Evolutionary conservation across 2,888 invertebrate genomes (phyloP).

Genomic region (Frankliniella fusca): DNA sequence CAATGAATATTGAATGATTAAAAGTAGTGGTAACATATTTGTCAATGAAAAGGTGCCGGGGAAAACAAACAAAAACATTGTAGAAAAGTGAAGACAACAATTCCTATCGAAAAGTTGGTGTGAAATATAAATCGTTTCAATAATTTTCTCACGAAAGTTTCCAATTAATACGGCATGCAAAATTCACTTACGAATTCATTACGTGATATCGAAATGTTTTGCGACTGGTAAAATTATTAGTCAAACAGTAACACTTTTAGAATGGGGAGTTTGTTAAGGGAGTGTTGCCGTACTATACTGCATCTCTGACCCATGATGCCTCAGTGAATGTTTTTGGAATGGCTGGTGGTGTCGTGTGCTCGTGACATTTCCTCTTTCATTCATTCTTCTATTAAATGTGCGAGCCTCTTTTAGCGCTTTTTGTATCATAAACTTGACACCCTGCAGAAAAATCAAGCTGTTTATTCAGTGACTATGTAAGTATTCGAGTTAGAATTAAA

Average conservation of each 20-base stretch:
- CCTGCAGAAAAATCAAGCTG: neutral
- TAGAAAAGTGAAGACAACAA: too few species aligned
- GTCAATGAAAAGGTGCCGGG: neutral
- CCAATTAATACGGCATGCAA: too few species aligned
- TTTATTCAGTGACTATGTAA: neutral
- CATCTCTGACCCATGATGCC: conserved; percentile 14
- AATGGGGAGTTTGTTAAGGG: neutral
- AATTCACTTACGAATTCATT: too few species aligned
- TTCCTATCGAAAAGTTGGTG: too few species aligned
- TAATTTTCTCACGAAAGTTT: too few species aligned
- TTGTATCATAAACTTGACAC: neutral
- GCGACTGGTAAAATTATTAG: too few species aligned
- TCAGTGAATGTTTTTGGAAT: conserved; percentile 17
- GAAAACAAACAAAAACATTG: neutral
- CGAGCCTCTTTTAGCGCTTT: neutral
- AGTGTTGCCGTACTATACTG: neutral
- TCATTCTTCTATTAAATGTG: conserved; percentile 18
- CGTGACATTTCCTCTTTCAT: neutral
- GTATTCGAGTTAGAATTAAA: neutral
- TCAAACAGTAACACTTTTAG: too few species aligned
- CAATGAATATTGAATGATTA: neutral
- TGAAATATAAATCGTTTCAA: too few species aligned
- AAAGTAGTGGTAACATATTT: neutral
- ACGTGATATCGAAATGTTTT: too few species aligned
- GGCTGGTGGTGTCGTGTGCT: conserved; percentile 23